These are phyloP conservation scores for Xenus cinereus DNA, from an alignment of 2,113 vertebrate genomes.

Conservation along the genomic window DNA sequence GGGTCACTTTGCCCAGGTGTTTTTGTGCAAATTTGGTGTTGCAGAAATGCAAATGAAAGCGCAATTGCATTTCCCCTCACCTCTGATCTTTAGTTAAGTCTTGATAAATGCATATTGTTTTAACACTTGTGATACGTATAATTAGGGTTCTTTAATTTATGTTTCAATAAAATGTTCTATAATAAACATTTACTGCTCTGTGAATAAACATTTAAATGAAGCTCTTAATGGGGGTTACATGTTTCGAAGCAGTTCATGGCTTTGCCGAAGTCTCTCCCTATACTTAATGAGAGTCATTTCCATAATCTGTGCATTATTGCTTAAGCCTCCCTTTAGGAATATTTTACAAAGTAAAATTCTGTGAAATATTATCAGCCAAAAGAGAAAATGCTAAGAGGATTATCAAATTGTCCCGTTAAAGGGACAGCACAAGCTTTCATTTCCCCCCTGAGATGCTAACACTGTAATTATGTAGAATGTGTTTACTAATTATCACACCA, in stretches of 20 bases:
- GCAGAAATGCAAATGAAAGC: slow-evolving; percentile 40
- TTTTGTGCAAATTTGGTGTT: slow-evolving; percentile 2
- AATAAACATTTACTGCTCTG: slow-evolving; percentile 77
- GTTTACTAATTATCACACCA: slow-evolving; percentile 62
- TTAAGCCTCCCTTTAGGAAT: slow-evolving; percentile 85
- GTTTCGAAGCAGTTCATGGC: slow-evolving; percentile 79
- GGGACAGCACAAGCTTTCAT: slow-evolving; percentile 69
- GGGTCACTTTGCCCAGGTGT: background rate
- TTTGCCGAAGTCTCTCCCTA: slow-evolving; percentile 74
- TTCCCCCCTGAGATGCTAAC: slow-evolving; percentile 60
- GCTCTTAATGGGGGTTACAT: slow-evolving; percentile 81
- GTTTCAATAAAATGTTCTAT: slow-evolving; percentile 78
- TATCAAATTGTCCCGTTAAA: slow-evolving; percentile 74
- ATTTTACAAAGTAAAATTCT: slow-evolving; percentile 78
- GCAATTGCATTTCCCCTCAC: slow-evolving; percentile 49
- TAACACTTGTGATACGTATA: slow-evolving; percentile 69
- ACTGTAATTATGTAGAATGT: slow-evolving; percentile 53
- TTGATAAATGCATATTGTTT: slow-evolving; percentile 72
- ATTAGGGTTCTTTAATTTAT: slow-evolving; percentile 82
- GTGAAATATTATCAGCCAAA: slow-evolving; percentile 75
- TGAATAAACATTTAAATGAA: slow-evolving; percentile 85
- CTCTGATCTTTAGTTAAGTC: slow-evolving; percentile 66
- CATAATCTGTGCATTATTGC: slow-evolving; percentile 90
- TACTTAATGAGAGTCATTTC: slow-evolving; percentile 87
- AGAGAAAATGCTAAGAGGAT: slow-evolving; percentile 73